Conservation (phyloP, 2,113 vertebrate species). For the Phycodurus eques region DNA sequence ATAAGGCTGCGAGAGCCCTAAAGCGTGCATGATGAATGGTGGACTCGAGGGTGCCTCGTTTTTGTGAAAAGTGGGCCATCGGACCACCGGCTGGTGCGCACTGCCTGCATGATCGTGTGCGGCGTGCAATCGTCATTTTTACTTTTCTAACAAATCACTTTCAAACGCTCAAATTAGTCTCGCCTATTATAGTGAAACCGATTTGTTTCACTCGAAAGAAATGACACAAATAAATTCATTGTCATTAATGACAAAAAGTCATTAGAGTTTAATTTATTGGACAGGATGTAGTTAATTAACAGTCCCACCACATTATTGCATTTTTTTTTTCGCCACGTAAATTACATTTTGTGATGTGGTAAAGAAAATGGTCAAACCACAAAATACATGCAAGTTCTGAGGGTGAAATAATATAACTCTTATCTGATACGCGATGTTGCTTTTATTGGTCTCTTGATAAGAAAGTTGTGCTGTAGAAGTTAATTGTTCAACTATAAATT, state of each 20-base stretch:
- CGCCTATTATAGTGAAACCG: no score
- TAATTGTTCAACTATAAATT: neutral
- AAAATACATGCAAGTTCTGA: neutral
- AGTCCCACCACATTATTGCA: neutral
- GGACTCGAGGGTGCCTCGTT: slow-evolving; percentile 35
- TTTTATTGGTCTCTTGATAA: neutral
- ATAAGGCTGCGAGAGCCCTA: slow-evolving; percentile 30
- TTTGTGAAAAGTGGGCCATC: slow-evolving; percentile 62
- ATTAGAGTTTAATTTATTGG: neutral
- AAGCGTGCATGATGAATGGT: slow-evolving; percentile 33
- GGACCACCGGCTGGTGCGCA: slow-evolving; percentile 44
- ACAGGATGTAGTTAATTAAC: neutral
- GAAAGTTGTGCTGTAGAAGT: neutral
- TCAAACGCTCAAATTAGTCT: neutral
- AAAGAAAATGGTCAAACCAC: neutral
- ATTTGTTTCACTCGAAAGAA: neutral
- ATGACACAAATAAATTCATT: neutral
- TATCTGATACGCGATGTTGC: neutral
- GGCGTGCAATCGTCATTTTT: neutral
- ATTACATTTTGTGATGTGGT: neutral
- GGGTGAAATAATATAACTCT: neutral
- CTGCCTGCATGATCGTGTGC: neutral
- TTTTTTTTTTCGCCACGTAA: neutral
- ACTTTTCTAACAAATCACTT: neutral
- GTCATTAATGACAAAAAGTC: no score